A percentile compares a stretch with the other conserved stretches of the same genome.
Conservation (phyloP, 2,113 vertebrate species). For the Solenodon paradoxus region DNA sequence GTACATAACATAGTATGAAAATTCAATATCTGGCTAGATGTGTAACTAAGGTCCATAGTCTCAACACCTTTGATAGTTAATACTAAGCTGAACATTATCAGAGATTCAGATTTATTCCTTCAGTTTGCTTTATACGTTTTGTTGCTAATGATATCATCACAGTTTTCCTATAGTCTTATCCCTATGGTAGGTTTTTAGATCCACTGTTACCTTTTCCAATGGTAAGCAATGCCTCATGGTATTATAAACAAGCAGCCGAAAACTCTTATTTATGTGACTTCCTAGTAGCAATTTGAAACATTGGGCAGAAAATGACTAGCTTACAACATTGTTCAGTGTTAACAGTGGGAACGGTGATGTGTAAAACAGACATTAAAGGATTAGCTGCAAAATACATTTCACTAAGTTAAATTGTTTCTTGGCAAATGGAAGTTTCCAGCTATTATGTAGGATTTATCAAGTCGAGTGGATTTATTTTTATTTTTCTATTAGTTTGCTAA, state of each 20-base stretch:
- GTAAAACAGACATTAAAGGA: constrained; percentile 79
- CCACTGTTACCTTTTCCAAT: constrained; percentile 38
- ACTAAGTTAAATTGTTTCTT: constrained; percentile 68
- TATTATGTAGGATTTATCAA: constrained; percentile 70
- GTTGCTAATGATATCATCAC: neutral
- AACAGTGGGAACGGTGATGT: constrained; percentile 67
- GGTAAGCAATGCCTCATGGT: constrained; percentile 45
- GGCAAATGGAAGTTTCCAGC: constrained; percentile 56
- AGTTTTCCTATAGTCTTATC: neutral
- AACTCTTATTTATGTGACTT: constrained; percentile 69
- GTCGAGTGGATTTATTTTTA: constrained; percentile 67
- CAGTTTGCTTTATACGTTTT: neutral
- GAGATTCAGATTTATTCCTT: neutral
- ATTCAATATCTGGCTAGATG: neutral
- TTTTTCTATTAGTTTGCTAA: constrained; percentile 71
- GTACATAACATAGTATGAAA: neutral
- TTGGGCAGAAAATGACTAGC: constrained; percentile 64
- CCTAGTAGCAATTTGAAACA: constrained; percentile 73
- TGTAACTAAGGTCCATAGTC: neutral
- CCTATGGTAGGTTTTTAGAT: constrained; percentile 21
- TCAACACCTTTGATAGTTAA: neutral
- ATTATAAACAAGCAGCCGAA: constrained; percentile 49
- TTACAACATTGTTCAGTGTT: constrained; percentile 65
- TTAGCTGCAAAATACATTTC: constrained; percentile 72
- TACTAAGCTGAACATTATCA: fast-evolving